Conservation (phyloP, 1,140 invertebrate species). For the Temnothorax nylanderi region DNA sequence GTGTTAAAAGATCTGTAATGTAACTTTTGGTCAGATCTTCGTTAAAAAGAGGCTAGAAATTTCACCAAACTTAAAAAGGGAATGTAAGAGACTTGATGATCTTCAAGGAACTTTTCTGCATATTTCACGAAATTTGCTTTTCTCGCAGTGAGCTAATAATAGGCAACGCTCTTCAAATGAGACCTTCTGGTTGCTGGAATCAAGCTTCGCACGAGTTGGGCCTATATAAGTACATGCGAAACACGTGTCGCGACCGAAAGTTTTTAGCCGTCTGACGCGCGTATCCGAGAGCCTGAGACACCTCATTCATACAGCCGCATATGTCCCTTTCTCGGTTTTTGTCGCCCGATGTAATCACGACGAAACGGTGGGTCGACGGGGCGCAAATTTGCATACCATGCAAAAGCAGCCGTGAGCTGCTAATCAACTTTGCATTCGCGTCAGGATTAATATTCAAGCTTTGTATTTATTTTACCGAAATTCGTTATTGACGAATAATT, state of each 20-base stretch:
- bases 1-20: not conserved
- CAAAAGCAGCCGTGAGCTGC: not conserved
- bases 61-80: not conserved
- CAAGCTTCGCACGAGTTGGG: not conserved
- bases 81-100: not conserved
- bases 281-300: not conserved
- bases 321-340: slow-evolving; percentile 32
- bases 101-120: not conserved
- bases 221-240: slow-evolving; percentile 26
- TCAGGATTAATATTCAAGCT: not conserved
- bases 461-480: slow-evolving; percentile 23
- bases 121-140: not conserved
- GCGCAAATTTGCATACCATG: slow-evolving; percentile 11
- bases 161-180: not conserved
- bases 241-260: slow-evolving; percentile 34
- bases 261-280: slow-evolving; percentile 32
- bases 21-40: slow-evolving; percentile 6
- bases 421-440: slow-evolving; percentile 16
- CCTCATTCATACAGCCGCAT: slow-evolving; percentile 47
- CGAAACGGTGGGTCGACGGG: not conserved
- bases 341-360: slow-evolving; percentile 21
- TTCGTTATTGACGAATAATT: not conserved
- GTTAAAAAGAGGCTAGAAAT: not conserved
- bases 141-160: slow-evolving; percentile 7
- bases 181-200: slow-evolving; percentile 18